Base-by-base conservation (phyloP, 2,888 invertebrate species). In the Ochropleura leucogaster region DNA sequence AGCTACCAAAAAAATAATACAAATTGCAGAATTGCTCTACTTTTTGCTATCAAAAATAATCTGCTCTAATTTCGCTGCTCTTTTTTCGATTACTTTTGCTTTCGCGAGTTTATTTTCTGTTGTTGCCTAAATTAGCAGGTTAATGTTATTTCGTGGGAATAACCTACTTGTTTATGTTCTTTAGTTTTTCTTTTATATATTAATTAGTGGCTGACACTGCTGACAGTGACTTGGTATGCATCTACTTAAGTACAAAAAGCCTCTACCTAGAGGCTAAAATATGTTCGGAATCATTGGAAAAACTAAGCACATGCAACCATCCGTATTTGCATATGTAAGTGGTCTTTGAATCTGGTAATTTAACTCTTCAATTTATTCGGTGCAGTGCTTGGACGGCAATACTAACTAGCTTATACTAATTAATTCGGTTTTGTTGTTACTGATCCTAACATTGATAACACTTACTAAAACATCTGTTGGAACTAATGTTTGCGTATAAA, bases 1-100 rank as follows among this genome's bases (percentile, higher is more conserved):
- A 4, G 14, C 30, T 44, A 40, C 42, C 30, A 51, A 77, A 57
- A 77, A 53, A 49, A 53, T 18, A 57, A 76, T 47, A 40, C 44
- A 51, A 55, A 75, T 16, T 51, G 18, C 20, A 55, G 3, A 44
- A 44, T 59, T 53, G 47, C 40, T 79, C 69, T 53, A 62, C 60
- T 77, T 83, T 77, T 77, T 44, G 42, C 47, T 12, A 53, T 40
- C 63, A 42, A 64, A 55, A 57, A 47, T 79, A 65, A 57, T 67
- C 49, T 82, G 74, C 12, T 80, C 81, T 80, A 84, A 84, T 80
- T 84, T 84, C 47, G 12, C 47, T 62, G 63, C 66, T 49, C 62
- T 70, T 42, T 83, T 68, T 69, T 74, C 30, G 14, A 59, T 69
- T 68, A 69, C 66, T 84, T 80, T 84, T 66, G 80, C 65, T 66